These are phyloP conservation scores for Rhopilema esculentum DNA, from an alignment of 30 jellyfish, hydroid and myxozoan species.

Conservation along the genomic window DNA sequence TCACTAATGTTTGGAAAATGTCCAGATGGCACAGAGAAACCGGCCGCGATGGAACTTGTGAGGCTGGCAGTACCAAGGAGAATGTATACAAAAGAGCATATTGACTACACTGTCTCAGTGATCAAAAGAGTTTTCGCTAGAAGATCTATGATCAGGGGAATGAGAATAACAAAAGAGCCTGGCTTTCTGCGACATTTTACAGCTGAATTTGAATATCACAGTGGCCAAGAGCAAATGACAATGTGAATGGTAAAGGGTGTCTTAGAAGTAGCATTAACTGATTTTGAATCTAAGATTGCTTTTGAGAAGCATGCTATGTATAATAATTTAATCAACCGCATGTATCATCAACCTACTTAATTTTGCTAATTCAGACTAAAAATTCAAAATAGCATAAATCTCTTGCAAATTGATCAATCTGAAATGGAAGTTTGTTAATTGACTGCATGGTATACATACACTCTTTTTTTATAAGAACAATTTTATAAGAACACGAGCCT, in stretches of 20 bases:
- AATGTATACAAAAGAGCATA: slow-evolving; percentile 69
- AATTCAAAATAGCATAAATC: too few relatives aligned
- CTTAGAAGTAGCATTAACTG: too few relatives aligned
- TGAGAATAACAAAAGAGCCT: slow-evolving; percentile 53
- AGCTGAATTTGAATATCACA: slow-evolving; percentile 60
- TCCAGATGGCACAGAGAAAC: slow-evolving; percentile 58
- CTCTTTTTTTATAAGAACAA: too few relatives aligned
- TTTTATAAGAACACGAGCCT: too few relatives aligned
- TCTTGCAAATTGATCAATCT: too few relatives aligned
- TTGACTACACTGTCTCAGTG: slow-evolving; percentile 59
- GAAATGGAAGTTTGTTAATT: too few relatives aligned
- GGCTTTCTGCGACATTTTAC: slow-evolving; percentile 66
- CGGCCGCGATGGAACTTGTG: slow-evolving; percentile 79
- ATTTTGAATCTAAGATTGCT: neutral
- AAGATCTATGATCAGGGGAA: slow-evolving; percentile 20
- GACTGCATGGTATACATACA: too few relatives aligned
- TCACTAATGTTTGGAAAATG: slow-evolving; percentile 72
- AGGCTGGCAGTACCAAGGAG: slow-evolving; percentile 80
- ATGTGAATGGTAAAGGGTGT: slow-evolving; percentile 42
- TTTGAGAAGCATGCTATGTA: too few relatives aligned
- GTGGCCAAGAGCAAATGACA: slow-evolving; percentile 49
- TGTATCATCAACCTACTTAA: too few relatives aligned
- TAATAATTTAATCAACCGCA: too few relatives aligned
- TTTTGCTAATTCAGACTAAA: too few relatives aligned
- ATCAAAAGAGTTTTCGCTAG: slow-evolving; percentile 43